phyloP scores from a whole-genome alignment of 2,888 invertebrate species.

The Drosophila tanythrix region DNA sequence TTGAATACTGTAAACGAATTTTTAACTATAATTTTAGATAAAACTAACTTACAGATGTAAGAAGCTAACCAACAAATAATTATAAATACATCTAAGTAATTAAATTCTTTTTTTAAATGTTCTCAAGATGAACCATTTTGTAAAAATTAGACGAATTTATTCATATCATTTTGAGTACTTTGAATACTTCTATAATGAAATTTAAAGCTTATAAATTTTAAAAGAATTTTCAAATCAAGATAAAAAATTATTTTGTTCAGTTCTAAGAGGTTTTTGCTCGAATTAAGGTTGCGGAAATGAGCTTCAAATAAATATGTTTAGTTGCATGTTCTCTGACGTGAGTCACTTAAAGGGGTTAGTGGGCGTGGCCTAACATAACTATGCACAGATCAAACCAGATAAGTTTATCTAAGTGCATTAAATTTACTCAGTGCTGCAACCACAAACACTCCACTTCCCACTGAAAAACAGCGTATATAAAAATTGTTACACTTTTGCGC shows the following conservation, averaged over 20 bases:
- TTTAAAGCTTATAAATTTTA: background rate
- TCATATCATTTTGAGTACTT: background rate
- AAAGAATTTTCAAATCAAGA: background rate
- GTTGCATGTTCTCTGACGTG: too few relatives aligned
- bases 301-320: background rate
- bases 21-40: background rate
- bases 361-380: background rate
- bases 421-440: background rate
- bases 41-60: background rate
- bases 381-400: background rate
- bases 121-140: background rate
- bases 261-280: background rate
- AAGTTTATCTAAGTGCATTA: background rate
- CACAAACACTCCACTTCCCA: background rate
- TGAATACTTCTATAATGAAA: background rate
- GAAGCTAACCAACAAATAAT: background rate
- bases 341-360: too few relatives aligned
- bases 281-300: background rate
- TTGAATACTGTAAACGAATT: rapidly evolving
- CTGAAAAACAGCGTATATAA: slow-evolving; percentile 4
- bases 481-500: slow-evolving; percentile 42
- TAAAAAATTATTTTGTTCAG: background rate
- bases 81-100: background rate
- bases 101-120: background rate
- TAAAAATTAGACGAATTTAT: background rate